Conservation (phyloP, 2,888 invertebrate genomes). For the Eupithecia subfuscata region DNA sequence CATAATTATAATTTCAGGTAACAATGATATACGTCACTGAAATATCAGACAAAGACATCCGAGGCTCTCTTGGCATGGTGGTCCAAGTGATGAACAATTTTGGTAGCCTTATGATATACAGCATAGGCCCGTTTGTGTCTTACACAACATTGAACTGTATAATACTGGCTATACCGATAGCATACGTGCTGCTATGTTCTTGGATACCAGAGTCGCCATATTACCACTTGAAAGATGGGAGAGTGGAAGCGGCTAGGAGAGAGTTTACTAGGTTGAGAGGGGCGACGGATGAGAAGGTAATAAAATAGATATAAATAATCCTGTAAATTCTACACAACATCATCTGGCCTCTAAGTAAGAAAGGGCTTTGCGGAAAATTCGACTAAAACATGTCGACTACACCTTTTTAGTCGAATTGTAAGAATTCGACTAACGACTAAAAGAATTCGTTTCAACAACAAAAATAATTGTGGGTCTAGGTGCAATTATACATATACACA, state of each 20-base stretch:
- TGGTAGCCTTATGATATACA: slow-evolving; percentile 73
- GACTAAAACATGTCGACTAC: too few species aligned
- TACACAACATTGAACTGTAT: slow-evolving; percentile 74
- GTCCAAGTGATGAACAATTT: slow-evolving; percentile 79
- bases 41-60: slow-evolving; percentile 80
- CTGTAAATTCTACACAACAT: neutral
- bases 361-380: too few species aligned
- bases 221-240: slow-evolving; percentile 82
- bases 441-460: too few species aligned
- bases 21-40: slow-evolving; percentile 81
- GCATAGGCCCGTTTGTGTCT: slow-evolving; percentile 78
- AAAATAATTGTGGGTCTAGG: too few species aligned
- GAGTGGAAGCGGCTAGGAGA: slow-evolving; percentile 73
- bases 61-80: slow-evolving; percentile 77
- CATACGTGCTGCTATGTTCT: slow-evolving; percentile 75
- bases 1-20: slow-evolving; percentile 62
- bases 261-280: slow-evolving; percentile 76
- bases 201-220: slow-evolving; percentile 87
- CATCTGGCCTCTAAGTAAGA: neutral
- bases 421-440: too few species aligned
- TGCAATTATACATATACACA: too few species aligned
- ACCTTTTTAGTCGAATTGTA: too few species aligned
- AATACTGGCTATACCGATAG: slow-evolving; percentile 74
- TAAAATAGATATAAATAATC: neutral
- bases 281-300: slow-evolving; percentile 71